Conservation (phyloP, 2,797 vertebrate genomes). For the Picus viridis region DNA sequence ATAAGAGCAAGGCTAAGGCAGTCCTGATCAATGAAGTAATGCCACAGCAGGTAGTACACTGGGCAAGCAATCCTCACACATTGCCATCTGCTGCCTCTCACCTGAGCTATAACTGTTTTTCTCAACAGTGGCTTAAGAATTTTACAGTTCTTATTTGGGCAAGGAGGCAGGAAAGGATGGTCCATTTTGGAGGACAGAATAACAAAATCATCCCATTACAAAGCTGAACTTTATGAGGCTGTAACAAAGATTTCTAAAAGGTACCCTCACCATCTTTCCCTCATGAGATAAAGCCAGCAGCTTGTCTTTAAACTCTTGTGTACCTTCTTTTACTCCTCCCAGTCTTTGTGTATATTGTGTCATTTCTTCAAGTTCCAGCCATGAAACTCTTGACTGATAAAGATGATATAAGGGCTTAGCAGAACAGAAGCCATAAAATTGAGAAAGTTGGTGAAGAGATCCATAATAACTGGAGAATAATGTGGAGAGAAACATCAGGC, state of each 20-base stretch:
- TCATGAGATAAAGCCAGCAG: neutral
- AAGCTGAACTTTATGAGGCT: neutral
- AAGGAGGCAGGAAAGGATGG: neutral
- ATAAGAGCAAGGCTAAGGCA: neutral
- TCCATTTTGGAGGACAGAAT: neutral
- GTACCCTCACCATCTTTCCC: neutral
- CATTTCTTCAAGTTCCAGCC: neutral
- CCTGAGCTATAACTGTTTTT: neutral
- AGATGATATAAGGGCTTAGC: neutral
- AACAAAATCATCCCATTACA: neutral
- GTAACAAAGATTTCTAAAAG: neutral
- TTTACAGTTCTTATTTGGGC: neutral
- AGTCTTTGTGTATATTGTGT: neutral
- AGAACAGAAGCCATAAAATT: neutral
- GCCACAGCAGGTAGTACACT: neutral
- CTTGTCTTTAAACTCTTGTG: neutral
- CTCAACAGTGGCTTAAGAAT: neutral
- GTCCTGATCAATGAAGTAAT: neutral
- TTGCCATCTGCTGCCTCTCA: neutral
- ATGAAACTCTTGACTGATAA: neutral
- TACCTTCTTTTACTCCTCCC: neutral
- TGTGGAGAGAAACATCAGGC: fast-evolving
- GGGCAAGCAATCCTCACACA: neutral
- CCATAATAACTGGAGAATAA: neutral
- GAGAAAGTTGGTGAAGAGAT: neutral